Percentiles rank a stretch among this genome's conserved stretches.
phyloP scores from a whole-genome alignment of 2,888 invertebrate species.

The Steinernema carpocapsae region DNA sequence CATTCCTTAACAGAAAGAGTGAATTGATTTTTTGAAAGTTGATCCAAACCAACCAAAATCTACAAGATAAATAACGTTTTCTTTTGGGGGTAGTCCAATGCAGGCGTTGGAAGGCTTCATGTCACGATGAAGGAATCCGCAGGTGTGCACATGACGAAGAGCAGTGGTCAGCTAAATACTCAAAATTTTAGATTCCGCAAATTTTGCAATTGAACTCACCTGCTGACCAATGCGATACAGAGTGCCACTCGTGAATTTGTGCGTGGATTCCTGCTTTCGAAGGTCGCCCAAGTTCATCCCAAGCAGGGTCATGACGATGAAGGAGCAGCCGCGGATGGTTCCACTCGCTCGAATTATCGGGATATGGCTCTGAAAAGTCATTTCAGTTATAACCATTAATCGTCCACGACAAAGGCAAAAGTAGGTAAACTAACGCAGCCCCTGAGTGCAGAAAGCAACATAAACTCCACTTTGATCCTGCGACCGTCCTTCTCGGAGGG shows the following conservation, averaged over 20 bases:
- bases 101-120: slow-evolving; percentile 45
- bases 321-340: slow-evolving; percentile 36
- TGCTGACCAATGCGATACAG: slow-evolving; percentile 39
- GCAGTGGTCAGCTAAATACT: slow-evolving; percentile 34
- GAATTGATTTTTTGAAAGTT: not conserved
- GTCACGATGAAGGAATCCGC: slow-evolving; percentile 43
- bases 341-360: slow-evolving; percentile 37
- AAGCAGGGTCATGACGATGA: slow-evolving; percentile 41
- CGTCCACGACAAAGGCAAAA: too few species aligned
- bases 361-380: slow-evolving; percentile 38
- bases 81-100: slow-evolving; percentile 33
- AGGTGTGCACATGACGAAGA: slow-evolving; percentile 38
- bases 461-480: slow-evolving; percentile 38
- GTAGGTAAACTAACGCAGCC: slow-evolving; percentile 35
- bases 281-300: slow-evolving; percentile 42
- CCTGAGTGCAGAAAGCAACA: slow-evolving; percentile 37
- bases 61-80: slow-evolving; percentile 34
- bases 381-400: too few species aligned
- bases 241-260: slow-evolving; percentile 31
- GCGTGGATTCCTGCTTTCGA: slow-evolving; percentile 35
- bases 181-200: not conserved
- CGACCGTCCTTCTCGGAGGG: slow-evolving; percentile 36
- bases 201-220: slow-evolving; percentile 2
- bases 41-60: slow-evolving; percentile 40
- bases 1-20: slow-evolving; percentile 37